phyloP scores from a whole-genome alignment of 2,113 vertebrate species.

The Poeciliopsis prolifica region DNA sequence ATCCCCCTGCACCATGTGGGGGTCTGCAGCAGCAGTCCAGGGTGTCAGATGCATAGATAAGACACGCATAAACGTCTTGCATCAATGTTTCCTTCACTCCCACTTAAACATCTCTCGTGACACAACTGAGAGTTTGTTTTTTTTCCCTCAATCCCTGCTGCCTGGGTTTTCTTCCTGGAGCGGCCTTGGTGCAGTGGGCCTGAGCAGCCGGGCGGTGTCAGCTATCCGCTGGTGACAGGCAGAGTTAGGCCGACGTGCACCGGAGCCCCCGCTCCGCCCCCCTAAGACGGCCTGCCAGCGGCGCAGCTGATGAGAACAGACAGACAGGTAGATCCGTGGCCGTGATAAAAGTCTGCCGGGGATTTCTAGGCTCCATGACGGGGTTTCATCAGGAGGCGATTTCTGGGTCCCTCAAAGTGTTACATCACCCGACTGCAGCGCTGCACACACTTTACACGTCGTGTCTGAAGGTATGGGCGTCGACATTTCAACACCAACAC shows the following conservation, averaged over 20 bases:
- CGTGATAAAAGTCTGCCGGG: slow-evolving; percentile 44
- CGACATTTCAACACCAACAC: background rate
- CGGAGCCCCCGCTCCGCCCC: slow-evolving; percentile 23
- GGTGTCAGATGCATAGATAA: slow-evolving; percentile 60
- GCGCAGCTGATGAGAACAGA: slow-evolving; percentile 60
- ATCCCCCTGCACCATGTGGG: slow-evolving; percentile 34
- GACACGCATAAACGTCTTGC: slow-evolving; percentile 21
- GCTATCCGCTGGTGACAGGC: slow-evolving; percentile 56
- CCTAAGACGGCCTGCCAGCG: slow-evolving; percentile 23
- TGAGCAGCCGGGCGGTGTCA: slow-evolving; percentile 40
- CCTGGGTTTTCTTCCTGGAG: slow-evolving; percentile 22
- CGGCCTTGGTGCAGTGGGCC: slow-evolving; percentile 14
- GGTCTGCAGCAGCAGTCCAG: slow-evolving; percentile 33
- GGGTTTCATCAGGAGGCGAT: slow-evolving; percentile 69
- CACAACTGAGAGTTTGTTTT: slow-evolving; percentile 18
- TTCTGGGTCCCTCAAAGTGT: slow-evolving; percentile 63
- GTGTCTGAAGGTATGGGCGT: slow-evolving; percentile 22
- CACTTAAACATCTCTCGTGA: slow-evolving; percentile 44
- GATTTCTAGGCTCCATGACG: slow-evolving; percentile 54
- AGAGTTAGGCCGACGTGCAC: slow-evolving; percentile 60
- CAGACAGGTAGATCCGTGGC: slow-evolving; percentile 60
- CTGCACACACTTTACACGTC: slow-evolving; percentile 39
- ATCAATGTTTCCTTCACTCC: slow-evolving; percentile 58
- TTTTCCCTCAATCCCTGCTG: background rate
- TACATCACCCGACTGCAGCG: slow-evolving; percentile 64